Evolutionary conservation across 1,140 invertebrate genomes (phyloP).

Genomic region (Tachypleus tridentatus): DNA sequence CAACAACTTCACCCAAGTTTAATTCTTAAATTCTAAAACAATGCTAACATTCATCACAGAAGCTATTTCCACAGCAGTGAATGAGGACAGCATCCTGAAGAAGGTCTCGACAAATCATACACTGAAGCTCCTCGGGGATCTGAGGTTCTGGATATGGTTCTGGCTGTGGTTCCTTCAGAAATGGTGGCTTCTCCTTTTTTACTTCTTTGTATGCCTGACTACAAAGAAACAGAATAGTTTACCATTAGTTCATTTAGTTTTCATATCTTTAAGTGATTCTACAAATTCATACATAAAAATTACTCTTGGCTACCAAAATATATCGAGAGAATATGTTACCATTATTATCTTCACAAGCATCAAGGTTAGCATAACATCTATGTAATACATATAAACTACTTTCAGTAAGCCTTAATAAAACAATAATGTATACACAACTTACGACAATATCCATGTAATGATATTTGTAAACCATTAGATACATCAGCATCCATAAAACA

Average conservation of each 20-base stretch:
- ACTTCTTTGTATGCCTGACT: slow-evolving; percentile 65
- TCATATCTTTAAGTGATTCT: too few relatives aligned
- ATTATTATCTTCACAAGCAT: too few relatives aligned
- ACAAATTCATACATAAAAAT: too few relatives aligned
- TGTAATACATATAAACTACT: too few relatives aligned
- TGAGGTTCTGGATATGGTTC: slow-evolving; percentile 41
- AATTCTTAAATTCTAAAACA: background rate
- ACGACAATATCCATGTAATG: too few relatives aligned
- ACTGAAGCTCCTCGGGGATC: slow-evolving; percentile 81
- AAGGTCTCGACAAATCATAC: slow-evolving; percentile 83
- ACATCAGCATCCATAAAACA: too few relatives aligned
- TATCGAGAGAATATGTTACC: background rate
- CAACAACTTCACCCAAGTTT: too few relatives aligned
- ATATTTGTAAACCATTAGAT: too few relatives aligned
- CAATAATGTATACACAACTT: too few relatives aligned
- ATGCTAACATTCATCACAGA: slow-evolving; percentile 91
- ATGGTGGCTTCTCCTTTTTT: slow-evolving; percentile 52
- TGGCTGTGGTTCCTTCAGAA: slow-evolving; percentile 41
- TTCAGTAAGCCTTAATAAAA: too few relatives aligned
- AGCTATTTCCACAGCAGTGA: slow-evolving; percentile 92
- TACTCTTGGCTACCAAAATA: background rate
- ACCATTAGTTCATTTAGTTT: too few relatives aligned
- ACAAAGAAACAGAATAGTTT: slow-evolving; percentile 27
- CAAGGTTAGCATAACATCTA: too few relatives aligned
- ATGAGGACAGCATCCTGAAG: slow-evolving; percentile 91